These are phyloP conservation scores for Papilio machaon DNA, from an alignment of 1,140 invertebrate species.

Conservation along the genomic window DNA sequence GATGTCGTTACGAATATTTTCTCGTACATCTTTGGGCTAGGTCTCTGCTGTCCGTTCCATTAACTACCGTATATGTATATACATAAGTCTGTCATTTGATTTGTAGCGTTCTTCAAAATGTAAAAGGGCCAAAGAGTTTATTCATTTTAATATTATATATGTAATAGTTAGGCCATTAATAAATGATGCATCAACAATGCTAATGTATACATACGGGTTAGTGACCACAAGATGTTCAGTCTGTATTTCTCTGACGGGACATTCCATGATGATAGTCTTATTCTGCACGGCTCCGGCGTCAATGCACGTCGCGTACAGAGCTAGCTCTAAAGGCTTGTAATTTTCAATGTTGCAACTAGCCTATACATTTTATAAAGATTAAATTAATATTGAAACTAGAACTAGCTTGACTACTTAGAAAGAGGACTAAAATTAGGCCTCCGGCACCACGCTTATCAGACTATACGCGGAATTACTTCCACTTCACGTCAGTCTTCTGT, in stretches of 20 bases:
- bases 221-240: slow-evolving; percentile 64
- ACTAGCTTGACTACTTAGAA: no score
- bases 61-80: no score
- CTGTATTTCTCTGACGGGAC: slow-evolving; percentile 66
- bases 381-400: no score
- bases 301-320: slow-evolving; percentile 70
- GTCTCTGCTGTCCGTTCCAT: no score
- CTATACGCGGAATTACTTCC: no score
- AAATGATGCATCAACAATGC: background rate
- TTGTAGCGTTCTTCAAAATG: background rate
- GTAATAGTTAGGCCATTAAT: background rate
- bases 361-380: slow-evolving; percentile 45
- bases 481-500: no score
- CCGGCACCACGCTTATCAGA: no score
- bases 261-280: slow-evolving; percentile 67
- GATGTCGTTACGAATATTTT: no score
- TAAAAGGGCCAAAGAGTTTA: background rate
- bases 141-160: background rate
- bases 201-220: slow-evolving; percentile 64
- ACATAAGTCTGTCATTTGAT: background rate
- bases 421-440: no score
- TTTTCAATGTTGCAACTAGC: slow-evolving; percentile 75
- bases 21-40: no score
- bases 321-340: slow-evolving; percentile 66
- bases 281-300: slow-evolving; percentile 64